phyloP scores from a whole-genome alignment of 2,888 invertebrate species.

The Cyrtodaria siliqua region DNA sequence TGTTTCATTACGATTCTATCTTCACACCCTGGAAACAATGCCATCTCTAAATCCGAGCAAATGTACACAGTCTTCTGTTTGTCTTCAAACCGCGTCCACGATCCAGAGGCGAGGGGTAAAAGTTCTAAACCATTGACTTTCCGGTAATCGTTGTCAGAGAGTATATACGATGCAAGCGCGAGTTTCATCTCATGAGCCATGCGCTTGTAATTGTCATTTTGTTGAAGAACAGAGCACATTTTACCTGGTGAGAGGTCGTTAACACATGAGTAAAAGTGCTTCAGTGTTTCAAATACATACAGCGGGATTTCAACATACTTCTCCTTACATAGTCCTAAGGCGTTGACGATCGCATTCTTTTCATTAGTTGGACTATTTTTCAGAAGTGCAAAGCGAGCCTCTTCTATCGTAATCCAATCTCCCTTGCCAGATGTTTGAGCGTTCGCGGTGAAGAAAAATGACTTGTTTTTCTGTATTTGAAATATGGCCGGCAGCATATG shows the following conservation, averaged over 20 bases:
- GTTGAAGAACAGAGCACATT: slow-evolving; percentile 5
- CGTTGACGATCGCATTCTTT: slow-evolving; percentile 3
- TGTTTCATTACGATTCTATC: slow-evolving; percentile 14
- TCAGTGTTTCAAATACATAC: slow-evolving; percentile 7
- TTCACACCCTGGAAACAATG: slow-evolving; percentile 50
- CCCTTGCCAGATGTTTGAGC: not conserved
- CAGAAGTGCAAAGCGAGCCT: not conserved
- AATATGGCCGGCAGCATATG: slow-evolving; percentile 16
- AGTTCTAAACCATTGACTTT: slow-evolving; percentile 39
- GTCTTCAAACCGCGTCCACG: slow-evolving; percentile 30
- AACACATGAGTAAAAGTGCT: not conserved
- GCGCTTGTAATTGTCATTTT: slow-evolving; percentile 5
- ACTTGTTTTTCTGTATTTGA: not conserved
- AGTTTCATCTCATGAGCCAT: slow-evolving; percentile 28
- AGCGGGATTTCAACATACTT: slow-evolving; percentile 15
- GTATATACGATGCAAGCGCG: slow-evolving; percentile 34
- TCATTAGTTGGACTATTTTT: not conserved
- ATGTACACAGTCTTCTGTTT: slow-evolving; percentile 5
- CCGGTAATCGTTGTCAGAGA: slow-evolving; percentile 9
- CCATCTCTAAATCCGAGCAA: slow-evolving; percentile 14
- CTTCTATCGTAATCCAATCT: slow-evolving; percentile 2
- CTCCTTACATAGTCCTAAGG: not conserved
- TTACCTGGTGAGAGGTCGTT: slow-evolving; percentile 13
- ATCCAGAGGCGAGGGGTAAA: slow-evolving; percentile 43
- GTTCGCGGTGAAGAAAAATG: not conserved